Evolutionary conservation across 2,797 vertebrate species (phyloP).

Genomic region (Glossophaga mutica): DNA sequence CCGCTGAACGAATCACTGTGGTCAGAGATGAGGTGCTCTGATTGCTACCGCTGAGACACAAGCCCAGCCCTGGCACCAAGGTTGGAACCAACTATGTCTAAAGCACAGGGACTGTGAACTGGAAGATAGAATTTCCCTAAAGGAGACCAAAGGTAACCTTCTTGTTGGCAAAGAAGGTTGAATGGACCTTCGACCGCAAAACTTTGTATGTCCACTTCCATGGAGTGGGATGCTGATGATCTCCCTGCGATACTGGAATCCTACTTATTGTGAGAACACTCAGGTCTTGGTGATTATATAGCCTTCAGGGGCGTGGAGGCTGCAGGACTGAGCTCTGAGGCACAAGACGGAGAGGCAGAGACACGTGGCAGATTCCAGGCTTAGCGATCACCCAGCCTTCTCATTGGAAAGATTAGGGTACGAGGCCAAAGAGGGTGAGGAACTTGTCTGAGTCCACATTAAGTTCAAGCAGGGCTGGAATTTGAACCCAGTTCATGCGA

Average conservation of each 20-base stretch:
- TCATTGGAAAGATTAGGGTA: not conserved
- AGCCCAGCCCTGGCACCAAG: not conserved
- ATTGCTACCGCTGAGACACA: not conserved
- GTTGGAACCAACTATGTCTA: not conserved
- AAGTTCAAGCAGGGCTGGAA: not conserved
- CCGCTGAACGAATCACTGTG: not conserved
- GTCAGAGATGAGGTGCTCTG: not conserved
- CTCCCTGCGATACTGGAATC: not conserved
- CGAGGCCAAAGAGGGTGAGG: not conserved
- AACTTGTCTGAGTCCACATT: not conserved
- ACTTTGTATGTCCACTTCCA: not conserved
- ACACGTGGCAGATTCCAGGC: too few species aligned
- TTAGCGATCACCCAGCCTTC: not conserved
- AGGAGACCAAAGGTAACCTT: not conserved
- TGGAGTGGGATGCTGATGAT: not conserved
- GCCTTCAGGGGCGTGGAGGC: not conserved
- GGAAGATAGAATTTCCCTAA: not conserved
- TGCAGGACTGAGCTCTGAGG: not conserved
- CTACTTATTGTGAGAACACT: not conserved
- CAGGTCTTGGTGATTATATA: not conserved
- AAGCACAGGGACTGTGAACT: not conserved
- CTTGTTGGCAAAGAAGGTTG: not conserved
- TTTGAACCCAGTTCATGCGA: not conserved
- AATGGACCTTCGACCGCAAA: not conserved
- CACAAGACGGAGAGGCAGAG: not conserved